Evolutionary conservation across 2,113 vertebrate species (phyloP), one percentile per base, ranked within the genome.

Genomic region (Mustela lutreola): DNA sequence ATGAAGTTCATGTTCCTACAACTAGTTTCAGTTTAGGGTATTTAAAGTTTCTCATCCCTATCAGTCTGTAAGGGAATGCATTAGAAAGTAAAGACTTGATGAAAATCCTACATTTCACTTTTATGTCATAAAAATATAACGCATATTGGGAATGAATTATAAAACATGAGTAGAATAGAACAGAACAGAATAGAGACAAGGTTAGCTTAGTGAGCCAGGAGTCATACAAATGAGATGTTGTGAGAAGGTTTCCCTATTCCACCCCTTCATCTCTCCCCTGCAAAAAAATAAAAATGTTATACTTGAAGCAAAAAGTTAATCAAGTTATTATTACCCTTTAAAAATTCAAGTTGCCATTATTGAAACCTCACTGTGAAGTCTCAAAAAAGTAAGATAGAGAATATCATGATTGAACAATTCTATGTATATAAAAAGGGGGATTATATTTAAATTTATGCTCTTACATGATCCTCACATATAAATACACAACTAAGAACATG

Each of bases 231-330:
- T 53, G 7, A 91, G 11, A 73, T 21, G 8, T 26, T 86, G 18
- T 58, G 19, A 0, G 5, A 81, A 86, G 85, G 33, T 19, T 80
- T 70, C n/a, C 1, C 36, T 36, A 60, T 60, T 8, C 10, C 58
- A 16, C 58, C 9, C 31, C 24, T 67, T 31, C 2, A 11, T 1
- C 2, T 4, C 8, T 12, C 5, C 21, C 0, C 0, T 4, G 5
- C 7, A 0, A 3, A 48, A 5, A 56, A 45, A 67, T 45, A 22
- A 39, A n/a, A 83, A 7, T 45, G 9, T 78, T 76, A 48, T 50
- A 82, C 31, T 53, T 89, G 1, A 95, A 50, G 76, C 3, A 71
- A 36, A 83, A 96, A 95, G 45, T 71, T 82, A 71, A 73, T 58
- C 31, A n/a, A 89, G 7, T 56, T 58, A 45, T 15, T 75, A 73